phyloP scores from a whole-genome alignment of 2,113 vertebrate species.

The Sminthopsis crassicaudata region DNA sequence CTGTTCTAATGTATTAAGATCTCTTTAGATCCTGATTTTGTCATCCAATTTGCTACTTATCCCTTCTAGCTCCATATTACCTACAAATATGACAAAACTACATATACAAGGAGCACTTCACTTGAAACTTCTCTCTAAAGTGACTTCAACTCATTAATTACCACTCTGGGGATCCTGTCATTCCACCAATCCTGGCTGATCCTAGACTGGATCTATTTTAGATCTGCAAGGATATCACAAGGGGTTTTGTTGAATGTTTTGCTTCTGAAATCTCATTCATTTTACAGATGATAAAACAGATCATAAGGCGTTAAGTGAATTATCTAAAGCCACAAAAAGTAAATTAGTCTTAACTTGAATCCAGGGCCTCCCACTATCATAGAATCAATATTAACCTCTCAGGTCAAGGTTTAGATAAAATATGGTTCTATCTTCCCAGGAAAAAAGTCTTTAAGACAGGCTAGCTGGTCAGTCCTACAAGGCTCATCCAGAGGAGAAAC shows the following conservation, averaged over 20 bases:
- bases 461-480: neutral
- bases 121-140: neutral
- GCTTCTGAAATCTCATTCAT: neutral
- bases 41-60: neutral
- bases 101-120: neutral
- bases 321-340: neutral
- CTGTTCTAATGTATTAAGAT: neutral
- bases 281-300: neutral
- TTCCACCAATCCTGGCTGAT: neutral
- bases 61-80: neutral
- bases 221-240: neutral
- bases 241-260: neutral
- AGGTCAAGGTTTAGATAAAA: neutral
- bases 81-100: neutral
- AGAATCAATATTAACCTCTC: neutral
- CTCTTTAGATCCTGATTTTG: neutral
- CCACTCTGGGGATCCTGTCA: neutral
- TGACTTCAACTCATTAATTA: neutral
- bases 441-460: neutral
- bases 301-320: neutral
- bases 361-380: neutral
- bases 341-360: neutral
- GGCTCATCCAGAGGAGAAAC: neutral
- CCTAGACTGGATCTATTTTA: neutral
- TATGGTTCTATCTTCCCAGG: neutral